Evolutionary conservation across 1,140 invertebrate genomes (phyloP).

Genomic region (Lepidurus couesii): DNA sequence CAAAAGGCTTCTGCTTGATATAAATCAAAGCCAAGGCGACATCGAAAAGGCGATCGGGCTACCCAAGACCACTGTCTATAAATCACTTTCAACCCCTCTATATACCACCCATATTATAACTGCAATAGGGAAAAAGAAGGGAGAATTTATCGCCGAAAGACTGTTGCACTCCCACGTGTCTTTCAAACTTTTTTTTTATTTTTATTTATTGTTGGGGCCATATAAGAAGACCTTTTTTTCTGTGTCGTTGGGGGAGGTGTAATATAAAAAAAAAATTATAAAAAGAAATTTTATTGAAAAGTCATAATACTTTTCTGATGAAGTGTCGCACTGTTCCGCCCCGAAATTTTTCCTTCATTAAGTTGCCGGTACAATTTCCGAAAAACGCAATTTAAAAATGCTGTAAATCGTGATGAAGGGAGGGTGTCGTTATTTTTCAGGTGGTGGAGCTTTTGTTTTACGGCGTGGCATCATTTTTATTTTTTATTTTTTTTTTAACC

Average conservation of each 20-base stretch:
- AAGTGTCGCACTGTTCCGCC: background rate
- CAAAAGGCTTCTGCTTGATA: conserved; percentile 14
- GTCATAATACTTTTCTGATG: background rate
- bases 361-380: background rate
- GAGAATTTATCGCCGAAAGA: background rate
- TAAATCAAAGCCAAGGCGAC: conserved; percentile 18
- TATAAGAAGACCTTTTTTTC: background rate
- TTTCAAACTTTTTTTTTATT: background rate
- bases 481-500: background rate
- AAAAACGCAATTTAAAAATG: background rate
- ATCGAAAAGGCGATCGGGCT: conserved; percentile 18
- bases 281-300: background rate
- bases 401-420: conserved; percentile 15
- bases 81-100: conserved; percentile 22
- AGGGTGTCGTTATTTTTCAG: background rate
- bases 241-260: background rate
- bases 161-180: conserved; percentile 20
- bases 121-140: conserved; percentile 1
- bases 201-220: background rate
- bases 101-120: conserved; percentile 14
- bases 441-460: background rate
- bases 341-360: background rate
- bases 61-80: conserved; percentile 18
- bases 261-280: background rate
- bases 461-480: no score